Evolutionary conservation across 1,140 invertebrate species (phyloP), one percentile per base, ranked within the genome.

Genomic region (Phthorimaea operculella): DNA sequence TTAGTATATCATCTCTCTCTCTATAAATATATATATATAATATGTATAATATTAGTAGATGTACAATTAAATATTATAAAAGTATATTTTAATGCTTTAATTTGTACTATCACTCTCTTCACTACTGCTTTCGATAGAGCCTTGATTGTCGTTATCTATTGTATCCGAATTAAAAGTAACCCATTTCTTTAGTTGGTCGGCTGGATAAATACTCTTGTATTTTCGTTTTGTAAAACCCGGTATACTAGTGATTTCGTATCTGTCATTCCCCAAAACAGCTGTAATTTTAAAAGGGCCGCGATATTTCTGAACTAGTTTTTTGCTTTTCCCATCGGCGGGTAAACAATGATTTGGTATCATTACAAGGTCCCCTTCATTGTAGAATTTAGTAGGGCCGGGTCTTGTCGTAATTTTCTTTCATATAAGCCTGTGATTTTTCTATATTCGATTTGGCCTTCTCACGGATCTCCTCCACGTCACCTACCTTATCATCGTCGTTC

Each of bases 291-390:
- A 52, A 28, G 7, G 51, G 51, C 6, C 51, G 34, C 34, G 4
- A 17, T 11, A 52, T 5, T 39, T 52, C 21, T 42, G 34, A 17
- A 52, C 18, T 21, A 52, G 9, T 52, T 52, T 42, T 6, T 52
- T 52, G 18, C 51, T 52, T 17, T 44, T 52, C n/a, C 51, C 51
- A 42, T 52, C 36, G 4, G 51, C 51, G 7, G 51, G 51, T 18
- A 52, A n/a, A 42, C 16, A 16, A n/a, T 52, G 15, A 17, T 52
- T 52, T 15, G 51, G 51, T 9, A 52, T 58, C 56, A 58, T 52
- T 8, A 52, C 56, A 12, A 58, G 21, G 33, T 58, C 56, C 2
- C 50, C 56, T 28, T 50, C 17, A 28, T 45, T 47, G 33, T 33
- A 56, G 17, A 51, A 51, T 39, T 39, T 50, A 11, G 54, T 51